These are phyloP conservation scores for Neomonachus schauinslandi DNA, from an alignment of 2,113 vertebrate species.

Conservation along the genomic window DNA sequence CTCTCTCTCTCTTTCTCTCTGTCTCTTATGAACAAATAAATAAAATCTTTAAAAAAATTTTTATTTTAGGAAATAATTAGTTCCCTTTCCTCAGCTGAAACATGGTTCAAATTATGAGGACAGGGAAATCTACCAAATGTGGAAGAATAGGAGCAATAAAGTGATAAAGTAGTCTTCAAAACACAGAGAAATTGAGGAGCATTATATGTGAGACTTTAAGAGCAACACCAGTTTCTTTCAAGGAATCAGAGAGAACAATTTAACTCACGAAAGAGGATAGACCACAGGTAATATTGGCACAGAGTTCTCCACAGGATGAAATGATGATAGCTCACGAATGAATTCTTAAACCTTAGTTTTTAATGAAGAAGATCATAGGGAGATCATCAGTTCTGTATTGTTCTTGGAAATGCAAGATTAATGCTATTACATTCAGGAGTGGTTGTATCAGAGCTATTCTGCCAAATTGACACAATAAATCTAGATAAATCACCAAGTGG, in stretches of 20 bases:
- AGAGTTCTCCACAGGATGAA: neutral
- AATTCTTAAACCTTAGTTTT: constrained; percentile 44
- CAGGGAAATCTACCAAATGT: neutral
- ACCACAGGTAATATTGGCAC: neutral
- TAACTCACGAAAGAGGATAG: neutral
- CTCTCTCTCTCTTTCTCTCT: too few relatives aligned
- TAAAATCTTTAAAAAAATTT: neutral
- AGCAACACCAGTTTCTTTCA: neutral
- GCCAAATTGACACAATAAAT: constrained; percentile 71
- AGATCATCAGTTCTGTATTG: neutral
- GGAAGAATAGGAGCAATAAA: neutral
- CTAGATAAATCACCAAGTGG: constrained; percentile 61
- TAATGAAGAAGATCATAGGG: constrained; percentile 14
- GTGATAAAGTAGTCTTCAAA: neutral
- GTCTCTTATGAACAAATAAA: too few relatives aligned
- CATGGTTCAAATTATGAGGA: neutral
- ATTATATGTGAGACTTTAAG: neutral
- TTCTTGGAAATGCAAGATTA: constrained; percentile 55
- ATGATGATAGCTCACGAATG: neutral
- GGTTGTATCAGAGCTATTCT: constrained; percentile 43
- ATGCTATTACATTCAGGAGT: constrained; percentile 30
- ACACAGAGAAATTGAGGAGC: neutral
- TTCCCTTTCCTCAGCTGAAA: constrained; percentile 27
- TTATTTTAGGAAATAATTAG: neutral
- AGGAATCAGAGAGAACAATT: constrained; percentile 22